Evolutionary conservation across 2,888 invertebrate genomes (phyloP).

Genomic region (Ernsta delagoae): DNA sequence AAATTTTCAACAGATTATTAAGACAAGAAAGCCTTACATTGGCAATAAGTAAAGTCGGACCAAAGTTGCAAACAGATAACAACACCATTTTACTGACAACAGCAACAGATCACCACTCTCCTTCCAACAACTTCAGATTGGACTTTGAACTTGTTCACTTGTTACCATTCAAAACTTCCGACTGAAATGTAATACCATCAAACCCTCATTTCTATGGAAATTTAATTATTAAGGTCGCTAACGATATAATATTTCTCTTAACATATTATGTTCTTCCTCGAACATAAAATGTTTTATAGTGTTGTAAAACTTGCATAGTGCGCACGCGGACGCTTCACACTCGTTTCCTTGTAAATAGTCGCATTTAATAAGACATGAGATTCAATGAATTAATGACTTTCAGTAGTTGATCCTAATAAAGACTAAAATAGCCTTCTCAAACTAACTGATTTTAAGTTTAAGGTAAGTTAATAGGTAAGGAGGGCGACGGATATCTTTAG

Average conservation of each 20-base stretch:
- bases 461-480: too few species aligned
- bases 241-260: neutral
- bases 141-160: conserved; percentile 31
- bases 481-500: too few species aligned
- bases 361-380: too few species aligned
- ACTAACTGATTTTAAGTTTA: too few species aligned
- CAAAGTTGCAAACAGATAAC: conserved; percentile 17
- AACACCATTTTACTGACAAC: conserved; percentile 32
- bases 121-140: conserved; percentile 25
- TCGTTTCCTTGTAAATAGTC: too few species aligned
- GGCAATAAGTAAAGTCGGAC: conserved; percentile 6
- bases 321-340: too few species aligned
- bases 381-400: too few species aligned
- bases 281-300: too few species aligned
- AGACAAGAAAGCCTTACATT: conserved; percentile 2
- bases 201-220: conserved; percentile 14
- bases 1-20: conserved; percentile 6
- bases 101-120: conserved; percentile 22
- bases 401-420: too few species aligned
- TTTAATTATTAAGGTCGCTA: neutral
- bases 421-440: too few species aligned
- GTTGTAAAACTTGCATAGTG: too few species aligned
- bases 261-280: too few species aligned
- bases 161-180: conserved; percentile 21
- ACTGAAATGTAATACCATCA: conserved; percentile 10